phyloP scores from a whole-genome alignment of 2,797 vertebrate genomes.

The Schizopygopsis pylzovi region DNA sequence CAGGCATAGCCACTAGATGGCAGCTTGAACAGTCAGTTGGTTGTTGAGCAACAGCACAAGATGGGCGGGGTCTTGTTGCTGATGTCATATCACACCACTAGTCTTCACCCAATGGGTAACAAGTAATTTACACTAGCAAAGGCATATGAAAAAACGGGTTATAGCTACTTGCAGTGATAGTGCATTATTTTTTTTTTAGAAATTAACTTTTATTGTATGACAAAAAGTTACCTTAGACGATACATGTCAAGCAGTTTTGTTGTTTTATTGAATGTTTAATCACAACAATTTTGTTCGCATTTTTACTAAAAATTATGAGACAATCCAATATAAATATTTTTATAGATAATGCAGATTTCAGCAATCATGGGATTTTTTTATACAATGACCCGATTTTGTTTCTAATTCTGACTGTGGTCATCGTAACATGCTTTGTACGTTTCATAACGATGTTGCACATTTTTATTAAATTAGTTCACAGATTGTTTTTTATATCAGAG shows the following conservation, averaged over 20 bases:
- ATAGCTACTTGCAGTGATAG: constrained; percentile 43
- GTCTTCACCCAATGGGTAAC: constrained; percentile 74
- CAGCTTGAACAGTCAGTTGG: constrained; percentile 57
- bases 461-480: not conserved
- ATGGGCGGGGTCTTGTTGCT: constrained; percentile 67
- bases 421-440: not conserved
- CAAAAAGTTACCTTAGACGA: not conserved
- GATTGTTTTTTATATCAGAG: not conserved
- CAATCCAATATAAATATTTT: not conserved
- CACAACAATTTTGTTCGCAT: not conserved
- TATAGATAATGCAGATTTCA: not conserved
- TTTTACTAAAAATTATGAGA: not conserved
- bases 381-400: not conserved
- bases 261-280: not conserved
- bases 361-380: not conserved
- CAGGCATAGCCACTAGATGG: constrained; percentile 71
- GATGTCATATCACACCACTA: constrained; percentile 78
- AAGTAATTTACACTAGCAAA: constrained; percentile 6
- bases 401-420: not conserved
- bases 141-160: not conserved
- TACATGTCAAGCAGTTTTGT: no score
- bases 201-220: not conserved
- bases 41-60: constrained; percentile 76
- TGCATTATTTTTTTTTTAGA: not conserved
- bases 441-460: not conserved